phyloP scores from a whole-genome alignment of 2,888 invertebrate species.

The Rhamnusium bicolor region DNA sequence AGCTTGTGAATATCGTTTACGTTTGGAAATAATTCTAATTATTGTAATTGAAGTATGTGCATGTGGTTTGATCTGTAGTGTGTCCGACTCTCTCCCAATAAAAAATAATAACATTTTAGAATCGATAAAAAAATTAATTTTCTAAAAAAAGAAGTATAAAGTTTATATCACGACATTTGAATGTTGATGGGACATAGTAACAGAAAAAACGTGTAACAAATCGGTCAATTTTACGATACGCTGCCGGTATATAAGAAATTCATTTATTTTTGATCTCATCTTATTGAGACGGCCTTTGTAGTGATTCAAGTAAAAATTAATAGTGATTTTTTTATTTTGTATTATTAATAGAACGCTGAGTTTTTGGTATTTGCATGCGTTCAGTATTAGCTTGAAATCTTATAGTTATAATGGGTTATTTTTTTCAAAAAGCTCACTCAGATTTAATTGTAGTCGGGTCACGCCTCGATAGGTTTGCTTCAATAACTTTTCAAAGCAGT shows the following conservation, averaged over 20 bases:
- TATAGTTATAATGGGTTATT: conserved; percentile 29
- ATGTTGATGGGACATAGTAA: background rate
- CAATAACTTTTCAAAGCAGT: background rate
- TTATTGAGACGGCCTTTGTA: conserved; percentile 12
- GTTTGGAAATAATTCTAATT: no score
- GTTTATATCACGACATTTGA: conserved; percentile 15
- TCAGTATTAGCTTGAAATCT: background rate
- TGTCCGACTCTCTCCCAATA: no score
- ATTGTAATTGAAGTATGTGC: no score
- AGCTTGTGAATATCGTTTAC: no score
- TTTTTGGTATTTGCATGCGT: conserved; percentile 29
- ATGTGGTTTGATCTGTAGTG: no score
- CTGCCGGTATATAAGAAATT: conserved; percentile 25
- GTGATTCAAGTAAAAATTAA: conserved; percentile 29
- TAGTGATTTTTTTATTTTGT: conserved; percentile 20
- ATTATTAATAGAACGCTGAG: conserved; percentile 25
- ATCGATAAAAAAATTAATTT: conserved; percentile 24
- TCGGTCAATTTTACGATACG: conserved; percentile 33
- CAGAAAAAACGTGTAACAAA: conserved; percentile 18
- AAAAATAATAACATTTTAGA: no score
- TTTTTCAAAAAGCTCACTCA: conserved; percentile 20
- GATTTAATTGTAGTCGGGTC: conserved; percentile 20
- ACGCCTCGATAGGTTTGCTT: background rate
- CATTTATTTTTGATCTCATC: conserved; percentile 28
- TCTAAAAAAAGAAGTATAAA: conserved; percentile 9